Conservation (phyloP, 2,888 invertebrate genomes). For the Megamerina dolium region DNA sequence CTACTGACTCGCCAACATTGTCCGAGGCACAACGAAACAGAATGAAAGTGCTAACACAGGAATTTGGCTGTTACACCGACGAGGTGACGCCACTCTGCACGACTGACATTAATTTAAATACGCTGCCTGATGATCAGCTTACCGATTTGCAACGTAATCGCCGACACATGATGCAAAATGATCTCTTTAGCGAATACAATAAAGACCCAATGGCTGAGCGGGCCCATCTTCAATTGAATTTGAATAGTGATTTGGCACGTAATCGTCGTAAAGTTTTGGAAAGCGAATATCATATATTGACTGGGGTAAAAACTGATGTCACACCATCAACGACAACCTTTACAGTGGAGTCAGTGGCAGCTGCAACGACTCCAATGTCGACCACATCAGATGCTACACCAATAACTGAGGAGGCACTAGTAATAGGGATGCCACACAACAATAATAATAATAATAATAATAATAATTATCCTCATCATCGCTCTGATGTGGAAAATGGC, state of each 20-base stretch:
- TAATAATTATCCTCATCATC: conserved; percentile 14
- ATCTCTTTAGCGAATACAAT: conserved; percentile 30
- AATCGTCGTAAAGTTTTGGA: conserved; percentile 33
- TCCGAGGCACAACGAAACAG: conserved; percentile 59
- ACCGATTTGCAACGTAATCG: conserved; percentile 47
- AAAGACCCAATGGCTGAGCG: conserved; percentile 25
- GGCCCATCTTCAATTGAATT: conserved; percentile 29
- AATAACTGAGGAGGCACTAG: conserved; percentile 20
- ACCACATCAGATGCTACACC: conserved; percentile 27
- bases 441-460: conserved; percentile 19
- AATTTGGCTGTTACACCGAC: conserved; percentile 51
- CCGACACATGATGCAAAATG: conserved; percentile 40
- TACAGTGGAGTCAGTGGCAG: conserved; percentile 3
- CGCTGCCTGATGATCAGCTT: conserved; percentile 22
- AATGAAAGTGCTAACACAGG: conserved; percentile 56
- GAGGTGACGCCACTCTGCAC: no score
- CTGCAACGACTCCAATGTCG: conserved; percentile 25
- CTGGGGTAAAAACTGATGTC: conserved; percentile 14
- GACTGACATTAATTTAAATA: conserved; percentile 36
- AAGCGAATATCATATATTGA: conserved; percentile 34
- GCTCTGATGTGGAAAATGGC: conserved; percentile 7
- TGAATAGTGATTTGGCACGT: conserved; percentile 29
- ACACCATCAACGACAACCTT: conserved; percentile 11
- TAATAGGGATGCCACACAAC: conserved; percentile 8
- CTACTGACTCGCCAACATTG: conserved; percentile 30